Evolutionary conservation across 2,113 vertebrate genomes (phyloP), one percentile per base, ranked within the genome.

Genomic region (Mobula birostris): DNA sequence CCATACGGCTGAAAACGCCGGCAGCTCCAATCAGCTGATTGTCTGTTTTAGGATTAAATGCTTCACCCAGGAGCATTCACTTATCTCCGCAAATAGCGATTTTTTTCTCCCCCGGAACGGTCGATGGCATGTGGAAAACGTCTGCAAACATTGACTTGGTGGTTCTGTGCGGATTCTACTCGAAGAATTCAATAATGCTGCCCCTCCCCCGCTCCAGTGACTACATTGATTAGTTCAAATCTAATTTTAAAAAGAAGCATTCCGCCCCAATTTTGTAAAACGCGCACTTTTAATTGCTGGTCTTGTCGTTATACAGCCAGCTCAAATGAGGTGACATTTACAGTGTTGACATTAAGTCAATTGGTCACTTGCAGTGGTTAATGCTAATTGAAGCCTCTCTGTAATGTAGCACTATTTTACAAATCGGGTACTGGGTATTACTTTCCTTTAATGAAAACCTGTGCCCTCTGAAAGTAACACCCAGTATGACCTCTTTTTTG

Each of bases 211-310:
- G 7, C 15, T 63, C 63, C 88, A 66, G n/a, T 91, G 88, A 91
- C 66, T 91, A 27, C 90, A 40, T 14, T 27, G 66, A 40, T 48
- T 19, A 93, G 90, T 72, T 72, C 90, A 72, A 93, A 93, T 93
- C 40, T 40, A 93, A 93, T 93, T 93, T 74, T 27, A 93, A 27
- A 48, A 12, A 72, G 21, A 91, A 61, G n/a, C 66, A 66, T 70
- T 91, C 63, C 32, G 63, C 32, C 29, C 61, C 29, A 36, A 4
- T 15, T 91, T 91, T 70, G 14, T 68, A 70, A 21, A 70, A 11
- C 48, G 36, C 21, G 9, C 36, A 48, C 32, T 48, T 48, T 93
- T 72, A 91, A 91, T 91, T 72, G 88, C 32, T 36, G 66, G 19
- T 72, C 66, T 74, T 74, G 68, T 32, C 24, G 58, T 48, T 36